Conservation (phyloP, 2,888 invertebrate genomes). For the Hemaris fuciformis region DNA sequence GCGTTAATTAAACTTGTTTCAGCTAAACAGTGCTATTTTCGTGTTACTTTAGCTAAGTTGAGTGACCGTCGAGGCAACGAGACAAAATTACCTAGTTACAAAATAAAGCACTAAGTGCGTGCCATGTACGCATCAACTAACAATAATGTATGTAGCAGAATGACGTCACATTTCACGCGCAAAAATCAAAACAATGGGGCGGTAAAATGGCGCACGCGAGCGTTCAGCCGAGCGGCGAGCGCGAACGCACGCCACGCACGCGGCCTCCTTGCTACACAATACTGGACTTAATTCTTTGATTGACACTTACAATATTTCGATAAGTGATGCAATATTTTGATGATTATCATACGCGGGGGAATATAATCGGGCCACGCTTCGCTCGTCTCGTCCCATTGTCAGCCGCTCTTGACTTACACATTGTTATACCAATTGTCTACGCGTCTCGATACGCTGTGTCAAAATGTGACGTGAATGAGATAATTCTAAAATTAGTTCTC, state of each 20-base stretch:
- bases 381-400: constrained; percentile 44
- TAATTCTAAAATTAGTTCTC: constrained; percentile 9
- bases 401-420: constrained; percentile 41
- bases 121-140: background rate
- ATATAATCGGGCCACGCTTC: constrained; percentile 66
- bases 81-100: too few species aligned
- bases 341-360: constrained; percentile 68
- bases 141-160: constrained; percentile 28
- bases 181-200: constrained; percentile 69
- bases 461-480: constrained; percentile 6
- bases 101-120: background rate
- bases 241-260: constrained; percentile 48
- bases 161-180: constrained; percentile 58
- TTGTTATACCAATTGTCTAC: constrained; percentile 31
- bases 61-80: too few species aligned
- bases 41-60: too few species aligned
- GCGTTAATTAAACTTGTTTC: too few species aligned
- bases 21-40: too few species aligned
- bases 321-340: constrained; percentile 82
- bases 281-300: constrained; percentile 79
- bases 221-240: constrained; percentile 38
- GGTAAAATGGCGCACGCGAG: constrained; percentile 65
- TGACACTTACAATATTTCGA: constrained; percentile 83
- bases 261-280: constrained; percentile 68
- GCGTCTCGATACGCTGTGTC: constrained; percentile 13